Conservation (phyloP, 2,797 vertebrate species). For the Bucorvus abyssinicus region DNA sequence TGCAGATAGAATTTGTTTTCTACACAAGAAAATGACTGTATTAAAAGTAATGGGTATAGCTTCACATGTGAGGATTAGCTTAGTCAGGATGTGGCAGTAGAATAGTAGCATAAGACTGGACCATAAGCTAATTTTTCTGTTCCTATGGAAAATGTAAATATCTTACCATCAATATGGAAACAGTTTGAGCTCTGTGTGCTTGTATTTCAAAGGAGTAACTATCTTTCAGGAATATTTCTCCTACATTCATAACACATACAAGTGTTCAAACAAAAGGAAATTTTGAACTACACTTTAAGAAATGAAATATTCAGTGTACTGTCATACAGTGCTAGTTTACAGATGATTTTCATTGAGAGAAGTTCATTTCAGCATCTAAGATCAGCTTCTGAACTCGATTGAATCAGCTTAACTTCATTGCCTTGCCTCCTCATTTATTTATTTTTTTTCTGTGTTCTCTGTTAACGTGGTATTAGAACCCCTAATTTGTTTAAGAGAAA, state of each 20-base stretch:
- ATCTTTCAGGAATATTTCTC: not conserved
- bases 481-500: not conserved
- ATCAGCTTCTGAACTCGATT: conserved; percentile 7
- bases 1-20: not conserved
- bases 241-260: not conserved
- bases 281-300: not conserved
- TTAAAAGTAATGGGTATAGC: not conserved
- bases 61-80: not conserved
- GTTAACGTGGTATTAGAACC: not conserved
- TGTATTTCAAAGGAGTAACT: not conserved
- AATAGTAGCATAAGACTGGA: not conserved
- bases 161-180: not conserved
- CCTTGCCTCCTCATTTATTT: not conserved
- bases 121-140: not conserved
- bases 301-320: not conserved
- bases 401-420: not conserved
- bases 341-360: not conserved
- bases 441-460: not conserved
- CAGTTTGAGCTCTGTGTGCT: not conserved
- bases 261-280: not conserved
- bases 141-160: not conserved
- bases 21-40: not conserved
- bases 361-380: not conserved
- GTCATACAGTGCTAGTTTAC: not conserved
- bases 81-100: not conserved